These are phyloP conservation scores for Patella caerulea DNA, from an alignment of 2,888 invertebrate genomes.

Conservation along the genomic window DNA sequence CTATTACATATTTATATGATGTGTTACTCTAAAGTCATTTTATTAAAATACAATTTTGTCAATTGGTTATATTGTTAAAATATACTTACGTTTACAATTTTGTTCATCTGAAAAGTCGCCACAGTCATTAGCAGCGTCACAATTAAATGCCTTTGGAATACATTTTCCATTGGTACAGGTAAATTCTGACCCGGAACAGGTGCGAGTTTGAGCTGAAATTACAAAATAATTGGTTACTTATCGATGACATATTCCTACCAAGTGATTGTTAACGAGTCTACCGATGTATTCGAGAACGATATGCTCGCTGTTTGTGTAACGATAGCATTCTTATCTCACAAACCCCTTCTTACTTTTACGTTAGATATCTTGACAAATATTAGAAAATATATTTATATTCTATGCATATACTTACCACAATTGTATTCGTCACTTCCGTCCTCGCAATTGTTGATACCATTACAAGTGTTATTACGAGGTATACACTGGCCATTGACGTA, in stretches of 20 bases:
- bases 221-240: not conserved
- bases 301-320: too few species aligned
- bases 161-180: conserved; percentile 2
- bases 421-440: conserved; percentile 7
- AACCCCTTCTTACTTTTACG: too few species aligned
- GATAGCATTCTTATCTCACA: too few species aligned
- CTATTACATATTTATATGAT: too few species aligned
- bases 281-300: too few species aligned
- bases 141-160: not conserved
- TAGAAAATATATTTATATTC: too few species aligned
- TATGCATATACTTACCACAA: not conserved
- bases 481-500: not conserved
- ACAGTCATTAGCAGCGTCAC: not conserved
- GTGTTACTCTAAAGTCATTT: too few species aligned
- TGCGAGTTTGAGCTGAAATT: not conserved
- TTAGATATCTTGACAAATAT: too few species aligned
- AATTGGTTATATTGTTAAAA: too few species aligned
- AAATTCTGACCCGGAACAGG: not conserved
- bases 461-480: not conserved
- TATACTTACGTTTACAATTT: conserved; percentile 4
- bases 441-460: not conserved
- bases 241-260: too few species aligned
- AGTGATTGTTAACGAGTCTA: too few species aligned
- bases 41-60: too few species aligned
- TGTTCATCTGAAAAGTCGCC: not conserved